Conservation (phyloP, 2,888 invertebrate genomes). For the Colletes collaris region DNA sequence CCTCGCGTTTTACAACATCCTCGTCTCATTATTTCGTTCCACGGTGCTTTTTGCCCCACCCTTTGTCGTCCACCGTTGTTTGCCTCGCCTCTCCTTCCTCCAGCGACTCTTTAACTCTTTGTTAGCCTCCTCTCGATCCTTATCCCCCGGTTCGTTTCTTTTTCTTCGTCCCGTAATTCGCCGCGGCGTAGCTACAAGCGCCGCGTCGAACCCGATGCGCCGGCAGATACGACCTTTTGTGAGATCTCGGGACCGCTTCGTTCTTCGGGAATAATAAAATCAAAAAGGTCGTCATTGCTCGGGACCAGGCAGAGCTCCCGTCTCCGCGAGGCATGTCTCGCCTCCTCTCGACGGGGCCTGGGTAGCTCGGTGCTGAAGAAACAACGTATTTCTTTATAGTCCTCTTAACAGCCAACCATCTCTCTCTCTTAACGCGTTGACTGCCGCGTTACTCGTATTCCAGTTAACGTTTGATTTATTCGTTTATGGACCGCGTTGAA, state of each 20-base stretch:
- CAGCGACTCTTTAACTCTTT: slow-evolving; percentile 44
- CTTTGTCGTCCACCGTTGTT: not conserved
- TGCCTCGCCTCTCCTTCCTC: not conserved
- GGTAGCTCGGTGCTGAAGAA: slow-evolving; percentile 13
- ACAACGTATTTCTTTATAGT: slow-evolving; percentile 13
- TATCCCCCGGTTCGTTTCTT: slow-evolving; percentile 18
- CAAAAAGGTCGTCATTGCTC: slow-evolving; percentile 43
- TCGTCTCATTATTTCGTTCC: too few relatives aligned
- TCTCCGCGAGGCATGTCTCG: slow-evolving; percentile 32
- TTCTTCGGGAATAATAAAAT: slow-evolving; percentile 56
- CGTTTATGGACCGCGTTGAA: not conserved
- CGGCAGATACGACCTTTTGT: slow-evolving; percentile 61
- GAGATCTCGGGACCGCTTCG: slow-evolving; percentile 42
- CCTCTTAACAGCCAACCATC: slow-evolving; percentile 3
- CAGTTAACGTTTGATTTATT: not conserved
- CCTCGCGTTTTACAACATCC: not conserved
- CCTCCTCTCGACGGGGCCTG: slow-evolving; percentile 8
- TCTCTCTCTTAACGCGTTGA: not conserved
- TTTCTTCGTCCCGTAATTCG: slow-evolving; percentile 44
- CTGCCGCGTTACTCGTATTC: slow-evolving; percentile 15
- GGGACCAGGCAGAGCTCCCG: slow-evolving; percentile 34
- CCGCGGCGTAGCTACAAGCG: slow-evolving; percentile 41
- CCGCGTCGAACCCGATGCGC: slow-evolving; percentile 60
- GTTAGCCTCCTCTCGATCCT: slow-evolving; percentile 46
- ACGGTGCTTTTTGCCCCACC: not conserved